Percentiles rank a stretch among this genome's conserved stretches.
These are phyloP conservation scores for Pygathrix nemaeus DNA, from an alignment of 2,113 vertebrate genomes.

Conservation along the genomic window DNA sequence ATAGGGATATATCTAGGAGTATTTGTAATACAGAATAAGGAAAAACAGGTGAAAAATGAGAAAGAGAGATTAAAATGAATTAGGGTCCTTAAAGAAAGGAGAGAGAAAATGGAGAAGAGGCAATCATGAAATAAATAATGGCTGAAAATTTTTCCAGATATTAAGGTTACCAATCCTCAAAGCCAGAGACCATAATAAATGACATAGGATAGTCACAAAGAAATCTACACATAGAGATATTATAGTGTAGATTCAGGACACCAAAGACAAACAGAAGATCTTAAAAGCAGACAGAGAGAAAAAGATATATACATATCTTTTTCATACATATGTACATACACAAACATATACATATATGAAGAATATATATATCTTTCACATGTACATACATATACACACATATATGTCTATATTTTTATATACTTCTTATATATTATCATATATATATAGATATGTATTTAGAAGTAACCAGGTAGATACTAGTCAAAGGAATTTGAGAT, in stretches of 20 bases:
- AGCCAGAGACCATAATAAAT: background rate
- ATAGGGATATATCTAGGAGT: background rate
- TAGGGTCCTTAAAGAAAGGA: background rate
- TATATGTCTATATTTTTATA: no score
- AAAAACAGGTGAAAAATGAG: background rate
- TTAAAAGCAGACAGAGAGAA: background rate
- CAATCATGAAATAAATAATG: background rate
- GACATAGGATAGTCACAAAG: background rate
- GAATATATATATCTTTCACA: background rate
- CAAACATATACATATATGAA: background rate
- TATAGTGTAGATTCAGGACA: background rate
- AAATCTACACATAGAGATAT: background rate
- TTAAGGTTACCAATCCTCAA: background rate
- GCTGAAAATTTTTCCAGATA: background rate
- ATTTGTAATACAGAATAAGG: background rate
- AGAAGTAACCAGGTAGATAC: background rate
- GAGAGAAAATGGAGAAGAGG: background rate
- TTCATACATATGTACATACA: no score
- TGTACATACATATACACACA: no score
- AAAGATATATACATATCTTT: background rate
- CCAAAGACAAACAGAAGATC: background rate
- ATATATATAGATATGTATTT: background rate
- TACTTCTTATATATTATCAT: no score
- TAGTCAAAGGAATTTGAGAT: background rate
- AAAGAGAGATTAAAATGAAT: background rate